phyloP scores from a whole-genome alignment of 2,888 invertebrate genomes.

The Pyrgus malvae region DNA sequence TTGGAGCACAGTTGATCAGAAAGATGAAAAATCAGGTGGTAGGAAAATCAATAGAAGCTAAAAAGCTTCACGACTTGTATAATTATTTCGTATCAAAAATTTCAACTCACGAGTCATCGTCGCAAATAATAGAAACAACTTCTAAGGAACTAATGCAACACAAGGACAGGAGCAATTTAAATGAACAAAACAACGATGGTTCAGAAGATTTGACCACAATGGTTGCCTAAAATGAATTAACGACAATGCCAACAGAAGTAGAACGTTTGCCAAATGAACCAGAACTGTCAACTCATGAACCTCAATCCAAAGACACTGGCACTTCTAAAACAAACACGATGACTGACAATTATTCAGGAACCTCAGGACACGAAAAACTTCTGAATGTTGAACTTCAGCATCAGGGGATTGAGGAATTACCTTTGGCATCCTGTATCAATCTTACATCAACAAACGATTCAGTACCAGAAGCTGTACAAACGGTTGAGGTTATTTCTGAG shows the following conservation, averaged over 20 bases:
- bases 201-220: no score
- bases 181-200: no score
- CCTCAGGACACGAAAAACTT: not conserved
- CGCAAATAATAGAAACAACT: not conserved
- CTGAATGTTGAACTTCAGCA: not conserved
- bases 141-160: not conserved
- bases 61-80: constrained; percentile 29
- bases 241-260: no score
- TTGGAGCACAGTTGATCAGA: not conserved
- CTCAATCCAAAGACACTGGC: no score
- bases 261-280: no score
- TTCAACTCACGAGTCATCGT: constrained; percentile 35
- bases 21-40: not conserved
- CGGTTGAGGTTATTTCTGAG: not conserved
- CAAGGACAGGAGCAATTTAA: no score
- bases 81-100: constrained; percentile 41
- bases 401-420: no score
- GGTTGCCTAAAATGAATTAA: no score
- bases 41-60: not conserved
- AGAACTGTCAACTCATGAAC: no score
- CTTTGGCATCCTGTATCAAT: no score
- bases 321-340: no score
- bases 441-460: not conserved
- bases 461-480: not conserved
- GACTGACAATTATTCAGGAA: no score